These are phyloP conservation scores for Bradypodion ventrale DNA, from an alignment of 2,797 vertebrate species.

Conservation along the genomic window DNA sequence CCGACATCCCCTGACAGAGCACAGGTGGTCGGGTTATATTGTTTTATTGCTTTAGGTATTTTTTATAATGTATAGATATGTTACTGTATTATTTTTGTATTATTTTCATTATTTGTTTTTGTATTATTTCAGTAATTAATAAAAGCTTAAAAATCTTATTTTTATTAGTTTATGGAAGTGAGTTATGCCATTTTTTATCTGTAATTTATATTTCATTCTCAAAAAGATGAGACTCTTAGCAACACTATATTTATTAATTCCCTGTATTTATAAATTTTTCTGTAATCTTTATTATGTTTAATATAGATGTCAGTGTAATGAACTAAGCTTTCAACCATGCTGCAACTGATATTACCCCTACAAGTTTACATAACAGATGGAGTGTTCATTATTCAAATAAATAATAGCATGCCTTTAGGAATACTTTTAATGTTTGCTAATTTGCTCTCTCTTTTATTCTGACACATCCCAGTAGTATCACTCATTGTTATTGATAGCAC, in stretches of 20 bases:
- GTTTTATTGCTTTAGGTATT: too few species aligned
- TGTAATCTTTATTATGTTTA: neutral
- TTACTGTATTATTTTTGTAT: too few species aligned
- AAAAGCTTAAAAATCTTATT: neutral
- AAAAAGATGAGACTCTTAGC: neutral
- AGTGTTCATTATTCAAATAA: conserved; percentile 31
- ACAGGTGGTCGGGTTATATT: too few species aligned
- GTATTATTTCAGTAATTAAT: too few species aligned
- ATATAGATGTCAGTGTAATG: neutral
- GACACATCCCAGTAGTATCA: conserved; percentile 39
- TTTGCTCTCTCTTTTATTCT: conserved; percentile 46
- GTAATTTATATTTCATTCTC: too few species aligned
- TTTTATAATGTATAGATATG: too few species aligned
- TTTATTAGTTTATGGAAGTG: neutral
- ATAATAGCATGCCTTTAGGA: conserved; percentile 36
- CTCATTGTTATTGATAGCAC: conserved; percentile 54
- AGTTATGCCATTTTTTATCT: too few species aligned
- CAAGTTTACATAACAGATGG: conserved; percentile 32
- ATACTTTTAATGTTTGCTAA: conserved; percentile 52
- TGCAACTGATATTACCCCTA: conserved; percentile 27
- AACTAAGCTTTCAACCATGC: conserved; percentile 13
- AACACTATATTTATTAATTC: neutral
- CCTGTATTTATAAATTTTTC: neutral
- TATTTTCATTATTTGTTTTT: too few species aligned
- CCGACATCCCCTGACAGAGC: too few species aligned